A percentile compares a stretch with the other conserved stretches of the same genome.
Evolutionary conservation across 2,888 invertebrate genomes (phyloP).

Genomic region (Coelogynopora nodosa): DNA sequence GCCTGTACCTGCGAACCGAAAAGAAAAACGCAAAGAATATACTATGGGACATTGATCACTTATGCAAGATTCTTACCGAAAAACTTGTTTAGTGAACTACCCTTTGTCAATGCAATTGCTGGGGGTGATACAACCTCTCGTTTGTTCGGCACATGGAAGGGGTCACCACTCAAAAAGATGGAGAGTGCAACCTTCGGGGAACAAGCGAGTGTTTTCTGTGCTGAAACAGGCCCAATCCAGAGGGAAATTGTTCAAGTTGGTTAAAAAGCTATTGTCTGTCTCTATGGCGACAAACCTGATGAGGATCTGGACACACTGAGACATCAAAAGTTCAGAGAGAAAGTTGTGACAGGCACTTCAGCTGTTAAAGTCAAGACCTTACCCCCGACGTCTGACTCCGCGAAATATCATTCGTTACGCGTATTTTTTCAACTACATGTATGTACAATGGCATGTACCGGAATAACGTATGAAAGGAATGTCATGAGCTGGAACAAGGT

Average conservation of each 20-base stretch:
- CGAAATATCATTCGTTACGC: background rate
- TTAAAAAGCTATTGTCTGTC: background rate
- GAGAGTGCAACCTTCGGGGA: background rate
- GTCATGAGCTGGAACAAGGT: too few relatives aligned
- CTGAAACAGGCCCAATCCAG: background rate
- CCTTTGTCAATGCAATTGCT: background rate
- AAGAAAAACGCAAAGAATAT: background rate
- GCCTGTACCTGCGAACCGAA: background rate
- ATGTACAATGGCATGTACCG: background rate
- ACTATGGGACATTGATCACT: background rate
- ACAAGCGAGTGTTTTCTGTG: background rate
- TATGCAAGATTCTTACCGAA: background rate
- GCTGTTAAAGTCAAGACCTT: background rate
- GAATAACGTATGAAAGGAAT: too few relatives aligned
- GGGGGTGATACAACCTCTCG: background rate
- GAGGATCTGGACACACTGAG: background rate
- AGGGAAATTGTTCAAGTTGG: too few relatives aligned
- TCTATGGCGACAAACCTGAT: background rate
- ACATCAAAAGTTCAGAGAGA: background rate
- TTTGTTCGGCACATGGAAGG: background rate
- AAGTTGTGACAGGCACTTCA: background rate
- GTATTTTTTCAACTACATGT: background rate
- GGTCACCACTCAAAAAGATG: background rate
- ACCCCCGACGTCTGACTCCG: background rate
- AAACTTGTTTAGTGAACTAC: background rate